Percentiles rank a stretch among this genome's conserved stretches.
Conservation (phyloP, 2,113 vertebrate species). For the Spheniscus mendiculus region DNA sequence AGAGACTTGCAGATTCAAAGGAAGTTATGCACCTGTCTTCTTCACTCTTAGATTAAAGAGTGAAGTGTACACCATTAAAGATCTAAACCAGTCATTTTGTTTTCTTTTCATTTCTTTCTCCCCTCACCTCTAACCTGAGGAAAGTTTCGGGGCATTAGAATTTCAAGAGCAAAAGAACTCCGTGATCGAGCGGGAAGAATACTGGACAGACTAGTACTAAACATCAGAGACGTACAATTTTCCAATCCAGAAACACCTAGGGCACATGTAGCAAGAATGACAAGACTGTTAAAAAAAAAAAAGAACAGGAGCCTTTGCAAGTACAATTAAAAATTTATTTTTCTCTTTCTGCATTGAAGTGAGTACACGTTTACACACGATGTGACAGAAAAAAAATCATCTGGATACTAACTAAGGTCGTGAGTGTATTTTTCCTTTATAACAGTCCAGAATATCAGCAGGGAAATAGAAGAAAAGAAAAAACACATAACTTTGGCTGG, state of each 20-base stretch:
- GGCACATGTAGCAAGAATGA: neutral
- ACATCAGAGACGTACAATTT: neutral
- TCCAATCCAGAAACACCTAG: neutral
- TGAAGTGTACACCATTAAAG: neutral
- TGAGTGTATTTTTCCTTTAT: neutral
- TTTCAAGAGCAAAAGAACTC: neutral
- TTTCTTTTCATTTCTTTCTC: neutral
- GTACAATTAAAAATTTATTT: conserved; percentile 74
- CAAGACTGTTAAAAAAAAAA: neutral
- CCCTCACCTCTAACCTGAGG: neutral
- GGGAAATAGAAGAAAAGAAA: neutral
- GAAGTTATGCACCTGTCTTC: neutral
- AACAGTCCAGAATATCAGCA: neutral
- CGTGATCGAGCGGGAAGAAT: neutral
- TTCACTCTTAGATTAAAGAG: neutral
- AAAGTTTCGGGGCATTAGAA: neutral
- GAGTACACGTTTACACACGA: conserved; percentile 41
- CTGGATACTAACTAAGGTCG: neutral
- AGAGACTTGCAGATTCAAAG: neutral
- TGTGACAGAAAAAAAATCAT: neutral
- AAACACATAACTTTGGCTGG: neutral
- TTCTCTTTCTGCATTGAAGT: conserved; percentile 61
- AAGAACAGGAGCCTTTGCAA: neutral
- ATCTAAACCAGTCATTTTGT: neutral
- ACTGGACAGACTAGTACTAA: neutral